A percentile compares a stretch with the other conserved stretches of the same genome.
Evolutionary conservation across 2,113 vertebrate species (phyloP).

Genomic region (Etheostoma spectabile): DNA sequence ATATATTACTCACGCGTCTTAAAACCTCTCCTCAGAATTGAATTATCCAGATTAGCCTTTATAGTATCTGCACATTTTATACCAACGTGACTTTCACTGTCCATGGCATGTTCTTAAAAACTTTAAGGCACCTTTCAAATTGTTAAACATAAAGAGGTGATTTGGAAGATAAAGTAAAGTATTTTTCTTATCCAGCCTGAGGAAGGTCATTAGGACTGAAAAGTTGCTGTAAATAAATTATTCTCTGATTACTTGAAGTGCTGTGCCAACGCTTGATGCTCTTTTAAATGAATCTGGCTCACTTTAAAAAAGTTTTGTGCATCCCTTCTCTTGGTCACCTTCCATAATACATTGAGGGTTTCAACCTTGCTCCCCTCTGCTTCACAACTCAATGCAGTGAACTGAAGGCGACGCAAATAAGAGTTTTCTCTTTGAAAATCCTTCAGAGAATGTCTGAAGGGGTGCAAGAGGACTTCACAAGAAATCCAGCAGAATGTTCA

Average conservation of each 20-base stretch:
- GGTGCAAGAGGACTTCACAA: neutral
- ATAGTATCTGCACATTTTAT: conserved; percentile 12
- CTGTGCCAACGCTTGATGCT: neutral
- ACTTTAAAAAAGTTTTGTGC: neutral
- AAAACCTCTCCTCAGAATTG: conserved; percentile 50
- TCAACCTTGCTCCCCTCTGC: conserved; percentile 22
- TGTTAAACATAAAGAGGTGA: neutral
- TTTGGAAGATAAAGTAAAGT: neutral
- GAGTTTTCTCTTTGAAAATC: conserved; percentile 15
- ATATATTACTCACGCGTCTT: conserved; percentile 66
- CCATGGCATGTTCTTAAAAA: neutral
- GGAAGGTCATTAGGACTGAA: neutral
- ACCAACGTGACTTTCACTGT: conserved; percentile 24
- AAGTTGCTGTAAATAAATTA: neutral
- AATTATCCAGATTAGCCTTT: conserved; percentile 49
- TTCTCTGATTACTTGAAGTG: neutral
- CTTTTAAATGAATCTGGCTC: neutral
- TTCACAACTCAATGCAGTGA: neutral
- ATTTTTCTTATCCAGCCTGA: neutral
- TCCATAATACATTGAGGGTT: neutral
- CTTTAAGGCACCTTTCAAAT: neutral
- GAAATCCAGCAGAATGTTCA: conserved; percentile 5
- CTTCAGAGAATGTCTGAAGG: neutral
- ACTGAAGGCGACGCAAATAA: conserved; percentile 5
- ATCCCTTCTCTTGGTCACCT: neutral